Evolutionary conservation across 2,113 vertebrate genomes (phyloP), one percentile per base, ranked within the genome.

Genomic region (Tetraodon nigroviridis): DNA sequence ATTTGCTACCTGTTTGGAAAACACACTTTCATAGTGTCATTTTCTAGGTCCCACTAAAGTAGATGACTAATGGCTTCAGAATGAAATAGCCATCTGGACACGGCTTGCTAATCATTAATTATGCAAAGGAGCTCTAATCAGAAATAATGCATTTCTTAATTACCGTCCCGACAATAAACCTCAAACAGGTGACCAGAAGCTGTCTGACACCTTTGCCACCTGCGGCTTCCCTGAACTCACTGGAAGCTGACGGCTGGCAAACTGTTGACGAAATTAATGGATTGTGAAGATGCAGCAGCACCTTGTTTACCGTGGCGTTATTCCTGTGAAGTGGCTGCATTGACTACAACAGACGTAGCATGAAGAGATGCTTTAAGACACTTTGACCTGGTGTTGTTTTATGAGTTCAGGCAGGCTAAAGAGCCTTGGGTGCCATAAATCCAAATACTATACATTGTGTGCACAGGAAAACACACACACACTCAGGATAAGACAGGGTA

Each of bases 141-240:
- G 73, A 76, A 87, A 81, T 78, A 82, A 87, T 84, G 79, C 57
- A 59, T 64, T 76, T 61, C 84, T 76, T 79, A 85, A 85, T 82
- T 78, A 82, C 61, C 17, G 54, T 59, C 80, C 61, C 32, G 65
- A 78, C 65, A 67, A 75, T 71, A 74, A 77, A 62, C 72, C 65
- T 54, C n/a, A 49, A 78, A 51, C 82, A 80, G 82, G 76, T 83
- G 84, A 86, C 63, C 72, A 64, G 53, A 62, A 55, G 62, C 67
- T 66, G 68, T 58, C 40, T 51, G 57, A 67, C 78, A 83, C 69
- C 69, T 49, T 19, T 54, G 70, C 69, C 63, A 49, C 79, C 56
- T 62, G 61, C 59, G 51, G 69, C 51, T 72, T 72, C 51, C 52
- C 37, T 19, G 14, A 64, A 66, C 63, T 75, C 49, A 49, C 55